Evolutionary conservation across 2,113 vertebrate species (phyloP).

Genomic region (Syrmaticus mikado): DNA sequence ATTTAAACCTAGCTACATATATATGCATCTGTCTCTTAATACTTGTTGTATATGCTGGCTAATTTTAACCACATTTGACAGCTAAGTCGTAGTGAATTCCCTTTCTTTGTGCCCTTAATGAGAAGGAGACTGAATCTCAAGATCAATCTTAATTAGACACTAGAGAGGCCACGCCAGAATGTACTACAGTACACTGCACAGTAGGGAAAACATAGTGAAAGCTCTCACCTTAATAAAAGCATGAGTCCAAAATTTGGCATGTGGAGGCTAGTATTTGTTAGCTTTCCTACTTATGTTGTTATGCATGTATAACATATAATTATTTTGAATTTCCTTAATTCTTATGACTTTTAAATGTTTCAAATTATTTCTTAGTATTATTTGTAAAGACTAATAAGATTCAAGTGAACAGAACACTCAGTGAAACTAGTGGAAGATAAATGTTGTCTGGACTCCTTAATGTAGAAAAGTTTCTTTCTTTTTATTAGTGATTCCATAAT

Average conservation of each 20-base stretch:
- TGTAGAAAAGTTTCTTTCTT: not conserved
- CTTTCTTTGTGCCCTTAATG: not conserved
- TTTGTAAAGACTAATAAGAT: not conserved
- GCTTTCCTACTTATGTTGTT: not conserved
- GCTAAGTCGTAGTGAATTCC: not conserved
- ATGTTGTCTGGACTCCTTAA: not conserved
- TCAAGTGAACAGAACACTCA: not conserved
- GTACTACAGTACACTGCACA: not conserved
- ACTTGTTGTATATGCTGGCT: not conserved
- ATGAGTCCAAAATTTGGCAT: not conserved
- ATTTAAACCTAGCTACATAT: not conserved
- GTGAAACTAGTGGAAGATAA: not conserved
- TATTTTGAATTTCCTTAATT: not conserved
- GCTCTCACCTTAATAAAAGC: not conserved
- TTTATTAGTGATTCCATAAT: not conserved
- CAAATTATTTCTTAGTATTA: not conserved
- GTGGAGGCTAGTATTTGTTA: not conserved
- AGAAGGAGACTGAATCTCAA: not conserved
- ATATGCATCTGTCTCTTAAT: not conserved
- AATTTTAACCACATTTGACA: not conserved
- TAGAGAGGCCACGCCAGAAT: not conserved
- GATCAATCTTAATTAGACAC: not conserved
- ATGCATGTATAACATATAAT: not conserved
- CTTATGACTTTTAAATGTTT: slow-evolving; percentile 11
- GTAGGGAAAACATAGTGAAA: not conserved